Evolutionary conservation across 2,113 vertebrate genomes (phyloP).

Genomic region (Sciurus niger): DNA sequence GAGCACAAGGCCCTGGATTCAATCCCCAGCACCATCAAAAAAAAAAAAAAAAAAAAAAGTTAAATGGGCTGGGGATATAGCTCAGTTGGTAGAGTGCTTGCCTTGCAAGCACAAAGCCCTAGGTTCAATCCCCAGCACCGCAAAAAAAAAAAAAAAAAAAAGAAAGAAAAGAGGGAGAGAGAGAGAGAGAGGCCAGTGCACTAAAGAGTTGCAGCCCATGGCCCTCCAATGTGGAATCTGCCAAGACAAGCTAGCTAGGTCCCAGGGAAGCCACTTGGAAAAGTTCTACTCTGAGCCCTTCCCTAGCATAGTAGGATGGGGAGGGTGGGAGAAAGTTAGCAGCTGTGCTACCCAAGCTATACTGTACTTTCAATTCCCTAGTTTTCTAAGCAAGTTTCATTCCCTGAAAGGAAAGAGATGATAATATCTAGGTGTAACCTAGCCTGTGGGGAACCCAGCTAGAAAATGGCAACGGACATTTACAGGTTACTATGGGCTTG

Average conservation of each 20-base stretch:
- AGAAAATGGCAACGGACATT: constrained; percentile 58
- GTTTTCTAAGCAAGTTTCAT: constrained; percentile 65
- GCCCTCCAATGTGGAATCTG: constrained; percentile 44
- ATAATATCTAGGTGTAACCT: not conserved
- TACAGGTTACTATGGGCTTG: constrained; percentile 8
- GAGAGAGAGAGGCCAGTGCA: constrained; percentile 95
- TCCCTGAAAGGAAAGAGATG: constrained; percentile 51
- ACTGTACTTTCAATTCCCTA: constrained; percentile 59
- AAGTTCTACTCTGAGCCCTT: constrained; percentile 29
- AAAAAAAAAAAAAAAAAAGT: no score
- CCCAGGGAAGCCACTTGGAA: constrained; percentile 53
- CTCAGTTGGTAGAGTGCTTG: no score
- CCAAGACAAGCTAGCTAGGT: constrained; percentile 49
- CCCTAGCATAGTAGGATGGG: not conserved
- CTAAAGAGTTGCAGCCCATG: constrained; percentile 86
- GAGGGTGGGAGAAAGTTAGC: not conserved
- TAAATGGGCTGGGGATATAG: no score
- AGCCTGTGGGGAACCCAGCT: constrained; percentile 16
- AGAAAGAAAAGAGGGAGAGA: no score
- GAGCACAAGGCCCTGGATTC: no score
- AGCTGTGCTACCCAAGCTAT: constrained; percentile 40
- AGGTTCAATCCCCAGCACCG: no score
- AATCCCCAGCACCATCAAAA: no score
- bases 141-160: no score
- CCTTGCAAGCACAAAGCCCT: no score